Conservation (phyloP, 2,888 invertebrate species). For the Sinopyrophorus schimmeli region DNA sequence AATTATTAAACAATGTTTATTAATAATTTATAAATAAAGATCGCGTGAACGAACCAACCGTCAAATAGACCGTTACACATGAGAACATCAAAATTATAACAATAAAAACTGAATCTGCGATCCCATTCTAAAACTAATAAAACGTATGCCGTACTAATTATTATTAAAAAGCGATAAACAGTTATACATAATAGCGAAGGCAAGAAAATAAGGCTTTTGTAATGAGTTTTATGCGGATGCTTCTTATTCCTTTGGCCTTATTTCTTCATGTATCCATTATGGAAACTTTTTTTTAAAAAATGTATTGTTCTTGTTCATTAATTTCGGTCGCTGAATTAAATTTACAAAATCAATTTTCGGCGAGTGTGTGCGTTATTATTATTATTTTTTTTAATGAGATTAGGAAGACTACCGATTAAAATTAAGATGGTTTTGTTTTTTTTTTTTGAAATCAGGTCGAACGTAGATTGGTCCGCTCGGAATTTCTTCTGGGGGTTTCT, state of each 20-base stretch:
- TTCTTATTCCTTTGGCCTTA: slow-evolving; percentile 10
- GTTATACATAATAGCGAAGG: slow-evolving; percentile 16
- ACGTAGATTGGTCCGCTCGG: too few relatives aligned
- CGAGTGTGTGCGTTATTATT: too few relatives aligned
- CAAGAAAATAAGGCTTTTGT: slow-evolving; percentile 12
- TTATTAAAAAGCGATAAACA: slow-evolving; percentile 10
- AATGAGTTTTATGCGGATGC: slow-evolving; percentile 12
- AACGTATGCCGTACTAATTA: not conserved
- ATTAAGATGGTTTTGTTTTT: too few relatives aligned
- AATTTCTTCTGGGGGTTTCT: too few relatives aligned
- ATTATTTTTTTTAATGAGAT: too few relatives aligned
- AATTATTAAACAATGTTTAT: too few relatives aligned
- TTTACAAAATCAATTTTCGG: too few relatives aligned
- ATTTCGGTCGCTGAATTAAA: slow-evolving; percentile 6
- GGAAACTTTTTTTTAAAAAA: slow-evolving; percentile 4
- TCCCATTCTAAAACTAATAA: slow-evolving; percentile 5
- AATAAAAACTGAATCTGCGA: not conserved
- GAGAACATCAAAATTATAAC: not conserved
- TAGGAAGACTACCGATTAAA: too few relatives aligned
- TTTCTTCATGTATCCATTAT: slow-evolving; percentile 8
- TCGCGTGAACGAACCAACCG: slow-evolving; percentile 1
- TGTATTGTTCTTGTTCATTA: slow-evolving; percentile 3
- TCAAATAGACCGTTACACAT: not conserved
- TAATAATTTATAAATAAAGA: not conserved
- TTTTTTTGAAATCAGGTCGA: too few relatives aligned